Conservation (phyloP, 2,797 vertebrate genomes). For the Columba guinea region DNA sequence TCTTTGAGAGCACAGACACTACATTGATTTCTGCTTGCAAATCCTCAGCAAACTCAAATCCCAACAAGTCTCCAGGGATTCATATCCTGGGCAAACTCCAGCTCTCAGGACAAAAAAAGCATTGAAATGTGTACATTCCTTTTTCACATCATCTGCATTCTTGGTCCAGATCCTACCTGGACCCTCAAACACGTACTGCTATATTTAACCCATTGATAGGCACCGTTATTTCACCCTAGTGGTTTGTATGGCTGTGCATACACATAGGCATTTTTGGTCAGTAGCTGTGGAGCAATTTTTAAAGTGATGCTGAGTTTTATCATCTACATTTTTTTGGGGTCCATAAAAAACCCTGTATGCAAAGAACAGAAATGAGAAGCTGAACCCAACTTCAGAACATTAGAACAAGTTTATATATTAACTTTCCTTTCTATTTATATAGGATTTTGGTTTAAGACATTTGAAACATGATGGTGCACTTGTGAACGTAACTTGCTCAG, state of each 20-base stretch:
- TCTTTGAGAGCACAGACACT: conserved; percentile 18
- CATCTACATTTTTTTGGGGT: not conserved
- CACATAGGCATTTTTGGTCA: not conserved
- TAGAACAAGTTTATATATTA: not conserved
- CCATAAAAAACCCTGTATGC: rapidly evolving
- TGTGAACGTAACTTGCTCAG: not conserved
- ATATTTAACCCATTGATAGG: conserved; percentile 2
- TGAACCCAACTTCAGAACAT: not conserved
- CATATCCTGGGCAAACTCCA: conserved; percentile 63
- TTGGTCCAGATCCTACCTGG: not conserved
- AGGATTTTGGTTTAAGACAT: not conserved
- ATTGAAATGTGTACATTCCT: conserved; percentile 65
- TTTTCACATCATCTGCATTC: conserved; percentile 54
- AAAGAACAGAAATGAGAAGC: not conserved
- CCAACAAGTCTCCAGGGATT: conserved; percentile 22
- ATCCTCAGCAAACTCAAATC: not conserved
- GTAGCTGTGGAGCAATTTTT: not conserved
- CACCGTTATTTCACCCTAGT: not conserved
- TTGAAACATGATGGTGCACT: not conserved
- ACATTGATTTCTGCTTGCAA: conserved; percentile 59
- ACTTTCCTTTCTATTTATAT: not conserved
- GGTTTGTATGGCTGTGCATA: not conserved
- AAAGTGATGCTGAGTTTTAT: not conserved
- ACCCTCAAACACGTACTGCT: not conserved
- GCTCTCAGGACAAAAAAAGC: conserved; percentile 69